Evolutionary conservation across 1,140 invertebrate genomes (phyloP).

Genomic region (Armadillidium nasatum): DNA sequence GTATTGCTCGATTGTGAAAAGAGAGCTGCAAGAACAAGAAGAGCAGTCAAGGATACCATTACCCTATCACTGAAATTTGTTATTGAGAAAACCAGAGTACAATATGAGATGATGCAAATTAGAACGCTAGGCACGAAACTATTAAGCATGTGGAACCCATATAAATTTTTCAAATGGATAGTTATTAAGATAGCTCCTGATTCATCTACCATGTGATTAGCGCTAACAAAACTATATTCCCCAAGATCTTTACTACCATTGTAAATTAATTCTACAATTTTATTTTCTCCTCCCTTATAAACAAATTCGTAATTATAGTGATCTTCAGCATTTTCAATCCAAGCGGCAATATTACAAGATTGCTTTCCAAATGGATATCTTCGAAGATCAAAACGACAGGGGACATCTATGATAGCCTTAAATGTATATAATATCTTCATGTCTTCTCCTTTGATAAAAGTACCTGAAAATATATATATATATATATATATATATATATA

Average conservation of each 20-base stretch:
- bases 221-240: neutral
- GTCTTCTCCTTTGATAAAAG: neutral
- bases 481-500: slow-evolving; percentile 19
- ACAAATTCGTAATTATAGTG: neutral
- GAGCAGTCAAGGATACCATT: slow-evolving; percentile 21
- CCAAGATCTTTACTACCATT: slow-evolving; percentile 1
- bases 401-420: slow-evolving; percentile 2
- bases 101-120: slow-evolving; percentile 9
- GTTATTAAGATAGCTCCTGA: neutral
- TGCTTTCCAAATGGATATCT: slow-evolving; percentile 24
- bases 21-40: slow-evolving; percentile 19
- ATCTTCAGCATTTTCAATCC: neutral
- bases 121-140: slow-evolving; percentile 20
- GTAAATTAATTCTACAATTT: neutral
- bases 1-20: slow-evolving; percentile 18
- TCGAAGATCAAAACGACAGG: slow-evolving; percentile 17
- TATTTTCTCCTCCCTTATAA: too few relatives aligned
- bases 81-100: neutral
- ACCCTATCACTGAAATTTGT: slow-evolving; percentile 21
- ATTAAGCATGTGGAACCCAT: slow-evolving; percentile 24
- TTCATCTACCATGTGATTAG: too few relatives aligned
- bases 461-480: slow-evolving; percentile 16
- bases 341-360: slow-evolving; percentile 8
- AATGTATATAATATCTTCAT: neutral
- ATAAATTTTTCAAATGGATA: slow-evolving; percentile 12